Percentiles rank a stretch among this genome's conserved stretches.
These are phyloP conservation scores for Meganola albula DNA, from an alignment of 2,888 invertebrate genomes.

Conservation along the genomic window DNA sequence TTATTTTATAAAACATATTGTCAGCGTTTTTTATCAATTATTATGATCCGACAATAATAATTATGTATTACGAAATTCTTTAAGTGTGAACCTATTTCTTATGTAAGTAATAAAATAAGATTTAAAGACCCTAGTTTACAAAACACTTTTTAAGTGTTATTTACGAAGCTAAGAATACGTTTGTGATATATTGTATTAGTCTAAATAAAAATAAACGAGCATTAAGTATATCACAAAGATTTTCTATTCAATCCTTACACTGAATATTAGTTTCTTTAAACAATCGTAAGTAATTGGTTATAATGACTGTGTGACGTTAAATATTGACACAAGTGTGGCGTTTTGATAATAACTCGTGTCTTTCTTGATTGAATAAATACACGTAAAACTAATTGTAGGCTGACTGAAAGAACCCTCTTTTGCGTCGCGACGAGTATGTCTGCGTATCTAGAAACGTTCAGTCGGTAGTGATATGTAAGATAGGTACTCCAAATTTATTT, in stretches of 20 bases:
- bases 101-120: constrained; percentile 13
- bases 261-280: constrained; percentile 15
- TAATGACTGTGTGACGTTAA: constrained; percentile 22
- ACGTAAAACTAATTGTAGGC: constrained; percentile 28
- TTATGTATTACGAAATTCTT: too few relatives aligned
- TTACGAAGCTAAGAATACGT: constrained; percentile 35
- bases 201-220: constrained; percentile 46
- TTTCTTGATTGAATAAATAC: constrained; percentile 35
- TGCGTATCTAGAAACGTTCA: constrained; percentile 18
- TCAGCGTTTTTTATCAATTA: too few relatives aligned
- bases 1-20: too few relatives aligned
- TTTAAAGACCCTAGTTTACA: constrained; percentile 16
- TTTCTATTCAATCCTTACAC: constrained; percentile 23
- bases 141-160: constrained; percentile 29
- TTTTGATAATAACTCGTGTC: constrained; percentile 30
- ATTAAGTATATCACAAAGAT: constrained; percentile 30
- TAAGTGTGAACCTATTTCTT: too few relatives aligned
- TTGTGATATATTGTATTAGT: constrained; percentile 59
- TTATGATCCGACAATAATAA: constrained; percentile 26
- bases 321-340: constrained; percentile 41
- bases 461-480: constrained; percentile 21
- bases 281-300: constrained; percentile 20
- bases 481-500: constrained; percentile 12
- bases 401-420: constrained; percentile 16
- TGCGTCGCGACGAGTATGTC: constrained; percentile 17